Base-by-base conservation (phyloP, 2,888 invertebrate genomes). In the Crossocerus cetratus region DNA sequence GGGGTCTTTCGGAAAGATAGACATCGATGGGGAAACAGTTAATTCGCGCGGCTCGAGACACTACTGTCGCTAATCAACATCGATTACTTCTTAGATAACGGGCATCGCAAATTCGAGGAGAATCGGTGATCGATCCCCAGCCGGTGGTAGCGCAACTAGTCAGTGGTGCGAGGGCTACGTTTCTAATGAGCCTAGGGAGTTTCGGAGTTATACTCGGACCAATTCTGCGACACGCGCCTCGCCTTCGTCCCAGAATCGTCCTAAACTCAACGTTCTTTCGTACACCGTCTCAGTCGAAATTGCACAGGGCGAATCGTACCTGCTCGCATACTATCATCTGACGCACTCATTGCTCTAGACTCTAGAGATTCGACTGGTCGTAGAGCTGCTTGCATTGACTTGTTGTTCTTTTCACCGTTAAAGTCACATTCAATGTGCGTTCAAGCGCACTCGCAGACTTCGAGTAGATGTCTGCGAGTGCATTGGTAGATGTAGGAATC, bases 1-100 rank as follows among this genome's bases (percentile, higher is more conserved):
- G 80, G 96, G 94, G 92, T 97, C 97, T 96, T 93, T 76, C 92
- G 91, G 79, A 80, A 91, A 90, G 77, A 87, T 80, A 83, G 77
- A 82, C 74, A 81, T 81, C 79, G 81, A 65, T 81, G 72, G 82
- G 81, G 77, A 81, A 74, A 81, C 75, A 74, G 74, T 81, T 81
- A 81, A 81, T 77, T 32, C 81, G 77, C 81, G 81, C 61, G 61
- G 60, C 73, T 69, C 81, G 71, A 73, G 43, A 67, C 60, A 72
- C 73, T 78, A 68, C 63, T 65, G 67, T 79, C 68, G 74, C 77
- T 79, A 75, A 75, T 77, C 77, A 49, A 64, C 69, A 54, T 58
- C 76, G 69, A 61, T 65, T 58, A 69, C 65, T 22, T 65, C 65
- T 22, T 2, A 16, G 56, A 4, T 43, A 68, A 44, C 49, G 13